Evolutionary conservation across 2,888 invertebrate species (phyloP).

Genomic region (Eupeodes latifasciatus): DNA sequence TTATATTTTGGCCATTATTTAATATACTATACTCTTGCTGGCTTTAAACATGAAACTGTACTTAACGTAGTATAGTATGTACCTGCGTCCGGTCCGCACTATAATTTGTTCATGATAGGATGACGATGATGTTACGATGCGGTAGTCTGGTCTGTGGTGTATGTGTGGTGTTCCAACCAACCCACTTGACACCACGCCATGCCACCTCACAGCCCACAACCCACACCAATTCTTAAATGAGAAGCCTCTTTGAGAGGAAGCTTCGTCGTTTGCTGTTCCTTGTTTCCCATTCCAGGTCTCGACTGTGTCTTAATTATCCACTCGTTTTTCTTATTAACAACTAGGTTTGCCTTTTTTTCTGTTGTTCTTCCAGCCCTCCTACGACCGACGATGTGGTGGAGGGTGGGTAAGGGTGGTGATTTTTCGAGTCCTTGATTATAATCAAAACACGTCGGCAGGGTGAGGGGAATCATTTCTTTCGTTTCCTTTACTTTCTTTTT

Average conservation of each 20-base stretch:
- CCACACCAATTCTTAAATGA: neutral
- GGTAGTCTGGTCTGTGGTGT: constrained; percentile 10
- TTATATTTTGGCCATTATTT: constrained; percentile 50
- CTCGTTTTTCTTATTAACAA: constrained; percentile 63
- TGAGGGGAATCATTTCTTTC: neutral
- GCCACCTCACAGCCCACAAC: no score
- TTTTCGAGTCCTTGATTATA: constrained; percentile 66
- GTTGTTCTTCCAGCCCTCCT: neutral
- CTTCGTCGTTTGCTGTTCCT: constrained; percentile 49
- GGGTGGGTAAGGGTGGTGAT: constrained; percentile 18
- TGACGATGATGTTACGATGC: constrained; percentile 28
- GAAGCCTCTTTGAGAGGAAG: neutral
- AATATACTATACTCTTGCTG: constrained; percentile 20
- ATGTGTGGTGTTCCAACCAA: neutral
- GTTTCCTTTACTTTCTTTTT: neutral
- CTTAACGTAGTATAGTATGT: neutral
- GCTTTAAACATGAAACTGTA: constrained; percentile 14
- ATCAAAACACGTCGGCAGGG: constrained; percentile 41
- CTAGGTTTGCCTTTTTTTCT: constrained; percentile 37
- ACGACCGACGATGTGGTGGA: neutral
- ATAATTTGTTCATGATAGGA: constrained; percentile 7
- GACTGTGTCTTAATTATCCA: constrained; percentile 64
- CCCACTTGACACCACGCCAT: no score
- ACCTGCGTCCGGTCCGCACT: constrained; percentile 29
- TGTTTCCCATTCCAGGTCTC: constrained; percentile 46